Evolutionary conservation across 2,888 invertebrate species (phyloP).

Genomic region (Keiferia lycopersicella): DNA sequence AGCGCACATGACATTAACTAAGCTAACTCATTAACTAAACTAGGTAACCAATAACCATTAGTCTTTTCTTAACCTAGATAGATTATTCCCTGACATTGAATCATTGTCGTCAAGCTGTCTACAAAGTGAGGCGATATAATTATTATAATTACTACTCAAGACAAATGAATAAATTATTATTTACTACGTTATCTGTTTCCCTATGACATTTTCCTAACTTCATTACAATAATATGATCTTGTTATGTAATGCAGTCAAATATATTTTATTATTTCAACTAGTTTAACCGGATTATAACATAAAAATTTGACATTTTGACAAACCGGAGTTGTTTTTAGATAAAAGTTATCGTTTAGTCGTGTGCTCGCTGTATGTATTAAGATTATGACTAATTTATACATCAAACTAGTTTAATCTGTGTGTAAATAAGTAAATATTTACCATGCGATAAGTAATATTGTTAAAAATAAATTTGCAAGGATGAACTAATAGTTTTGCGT

Average conservation of each 20-base stretch:
- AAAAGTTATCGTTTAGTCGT: not conserved
- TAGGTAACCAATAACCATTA: not conserved
- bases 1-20: not conserved
- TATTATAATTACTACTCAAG: not conserved
- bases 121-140: not conserved
- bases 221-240: not conserved
- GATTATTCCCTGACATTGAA: slow-evolving; percentile 1
- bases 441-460: not conserved
- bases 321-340: not conserved
- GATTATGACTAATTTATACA: slow-evolving; percentile 3
- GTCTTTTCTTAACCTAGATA: not conserved
- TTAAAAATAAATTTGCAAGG: not conserved
- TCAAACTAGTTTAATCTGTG: slow-evolving; percentile 3
- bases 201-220: not conserved
- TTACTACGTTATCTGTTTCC: not conserved
- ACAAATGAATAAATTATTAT: not conserved
- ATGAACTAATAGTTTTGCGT: not conserved
- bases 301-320: not conserved
- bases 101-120: not conserved
- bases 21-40: not conserved
- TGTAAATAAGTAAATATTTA: not conserved
- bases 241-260: not conserved
- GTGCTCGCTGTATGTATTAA: not conserved
- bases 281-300: not conserved
- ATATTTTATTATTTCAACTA: not conserved